phyloP scores from a whole-genome alignment of 2,797 vertebrate genomes.

The Peromyscus melanophrys region DNA sequence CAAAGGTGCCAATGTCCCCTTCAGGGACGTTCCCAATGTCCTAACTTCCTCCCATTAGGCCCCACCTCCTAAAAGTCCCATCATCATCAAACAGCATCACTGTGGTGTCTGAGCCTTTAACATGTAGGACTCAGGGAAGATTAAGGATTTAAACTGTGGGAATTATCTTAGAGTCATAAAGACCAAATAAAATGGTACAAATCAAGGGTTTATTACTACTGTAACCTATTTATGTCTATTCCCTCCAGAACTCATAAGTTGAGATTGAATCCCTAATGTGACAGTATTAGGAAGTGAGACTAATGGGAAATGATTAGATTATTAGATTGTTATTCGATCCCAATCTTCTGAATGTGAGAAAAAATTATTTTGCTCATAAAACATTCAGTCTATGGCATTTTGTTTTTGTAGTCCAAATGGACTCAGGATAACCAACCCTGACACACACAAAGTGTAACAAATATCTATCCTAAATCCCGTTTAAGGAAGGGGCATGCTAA shows the following conservation, averaged over 20 bases:
- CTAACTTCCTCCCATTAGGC: background rate
- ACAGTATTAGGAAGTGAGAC: background rate
- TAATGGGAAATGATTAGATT: background rate
- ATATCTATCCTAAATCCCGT: background rate
- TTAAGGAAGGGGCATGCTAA: background rate
- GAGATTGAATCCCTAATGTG: background rate
- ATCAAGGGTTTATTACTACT: background rate
- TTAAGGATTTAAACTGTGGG: background rate
- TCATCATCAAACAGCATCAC: background rate
- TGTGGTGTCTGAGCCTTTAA: background rate
- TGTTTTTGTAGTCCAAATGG: background rate
- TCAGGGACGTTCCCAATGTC: too few species aligned
- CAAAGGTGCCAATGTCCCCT: background rate
- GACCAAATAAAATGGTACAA: background rate
- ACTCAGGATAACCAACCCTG: background rate
- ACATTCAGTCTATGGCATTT: background rate
- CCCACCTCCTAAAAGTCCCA: background rate
- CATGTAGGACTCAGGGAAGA: too few species aligned
- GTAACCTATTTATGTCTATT: background rate
- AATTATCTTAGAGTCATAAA: background rate
- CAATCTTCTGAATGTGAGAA: background rate
- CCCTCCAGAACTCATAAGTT: background rate
- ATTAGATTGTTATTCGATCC: background rate
- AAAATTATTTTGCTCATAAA: background rate
- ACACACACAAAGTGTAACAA: background rate